These are phyloP conservation scores for Hozukius guyotensis DNA, from an alignment of 2,797 vertebrate species.

Conservation along the genomic window DNA sequence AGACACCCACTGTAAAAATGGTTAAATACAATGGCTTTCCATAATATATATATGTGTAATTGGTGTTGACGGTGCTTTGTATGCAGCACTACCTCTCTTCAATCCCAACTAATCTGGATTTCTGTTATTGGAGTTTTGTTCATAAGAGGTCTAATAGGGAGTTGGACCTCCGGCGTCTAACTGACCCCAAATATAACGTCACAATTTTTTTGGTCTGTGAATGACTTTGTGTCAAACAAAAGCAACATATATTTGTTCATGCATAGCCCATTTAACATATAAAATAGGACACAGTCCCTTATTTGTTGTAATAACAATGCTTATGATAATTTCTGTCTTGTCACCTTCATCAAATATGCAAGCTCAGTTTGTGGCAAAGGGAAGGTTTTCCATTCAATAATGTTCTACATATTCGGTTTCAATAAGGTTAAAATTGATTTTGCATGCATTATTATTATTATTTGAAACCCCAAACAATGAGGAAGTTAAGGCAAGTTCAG, in stretches of 20 bases:
- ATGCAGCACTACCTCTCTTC: background rate
- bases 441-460: background rate
- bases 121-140: background rate
- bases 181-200: background rate
- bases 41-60: background rate
- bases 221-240: background rate
- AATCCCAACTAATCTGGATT: background rate
- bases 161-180: background rate
- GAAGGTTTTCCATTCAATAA: background rate
- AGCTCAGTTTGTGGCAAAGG: background rate
- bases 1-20: background rate
- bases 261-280: background rate
- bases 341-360: background rate
- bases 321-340: background rate
- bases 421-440: background rate
- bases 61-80: background rate
- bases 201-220: background rate
- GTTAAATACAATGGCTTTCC: background rate
- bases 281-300: background rate
- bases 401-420: background rate
- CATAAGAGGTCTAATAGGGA: background rate
- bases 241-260: background rate
- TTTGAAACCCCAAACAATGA: background rate
- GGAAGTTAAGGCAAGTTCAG: background rate
- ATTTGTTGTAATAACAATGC: background rate